These are phyloP conservation scores for Exaiptasia diaphana DNA, from an alignment of 64 coral and sea anemone species.

Conservation along the genomic window DNA sequence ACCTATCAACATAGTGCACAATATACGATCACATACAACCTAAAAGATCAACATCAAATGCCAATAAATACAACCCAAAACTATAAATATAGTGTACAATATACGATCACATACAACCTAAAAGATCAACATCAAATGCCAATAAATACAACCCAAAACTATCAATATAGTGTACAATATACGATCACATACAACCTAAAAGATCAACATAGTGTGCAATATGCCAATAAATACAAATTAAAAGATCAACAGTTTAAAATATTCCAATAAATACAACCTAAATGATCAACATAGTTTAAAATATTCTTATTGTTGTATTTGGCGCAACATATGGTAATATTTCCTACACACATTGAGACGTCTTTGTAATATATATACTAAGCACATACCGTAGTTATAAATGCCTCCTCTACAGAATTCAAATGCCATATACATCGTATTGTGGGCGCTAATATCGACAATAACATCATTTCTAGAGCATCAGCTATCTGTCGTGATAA, in stretches of 20 bases:
- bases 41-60: not conserved
- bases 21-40: slow-evolving; percentile 88
- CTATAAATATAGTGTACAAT: slow-evolving; percentile 2
- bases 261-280: slow-evolving; percentile 92
- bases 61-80: not conserved
- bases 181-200: slow-evolving; percentile 79
- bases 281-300: not conserved
- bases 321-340: no score
- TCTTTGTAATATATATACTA: no score
- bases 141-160: not conserved
- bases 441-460: slow-evolving; percentile 82
- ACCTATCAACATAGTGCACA: not conserved
- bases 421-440: slow-evolving; percentile 84
- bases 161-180: slow-evolving; percentile 37
- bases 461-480: slow-evolving; percentile 83
- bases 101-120: slow-evolving; percentile 89
- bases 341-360: no score
- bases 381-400: slow-evolving; percentile 82
- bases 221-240: not conserved
- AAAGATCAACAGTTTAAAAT: not conserved
- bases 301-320: no score
- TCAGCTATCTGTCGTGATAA: slow-evolving; percentile 60
- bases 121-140: not conserved
- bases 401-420: slow-evolving; percentile 71
- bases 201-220: not conserved